A percentile compares a stretch with the other conserved stretches of the same genome.
Evolutionary conservation across 2,113 vertebrate genomes (phyloP).

Genomic region (Gila orcuttii): DNA sequence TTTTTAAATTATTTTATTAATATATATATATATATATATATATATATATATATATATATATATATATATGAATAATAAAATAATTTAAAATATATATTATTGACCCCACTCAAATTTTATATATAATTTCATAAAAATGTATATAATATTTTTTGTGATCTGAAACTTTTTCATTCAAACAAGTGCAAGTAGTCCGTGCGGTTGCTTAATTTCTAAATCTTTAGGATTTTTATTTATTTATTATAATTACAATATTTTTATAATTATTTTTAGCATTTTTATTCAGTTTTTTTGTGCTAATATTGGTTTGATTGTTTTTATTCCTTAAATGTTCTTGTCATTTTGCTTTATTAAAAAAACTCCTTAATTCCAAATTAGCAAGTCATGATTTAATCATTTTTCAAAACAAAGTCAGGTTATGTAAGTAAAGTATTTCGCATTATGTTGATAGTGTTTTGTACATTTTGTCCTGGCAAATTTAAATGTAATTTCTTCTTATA

Average conservation of each 20-base stretch:
- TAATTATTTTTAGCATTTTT: neutral
- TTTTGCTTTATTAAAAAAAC: neutral
- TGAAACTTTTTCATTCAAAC: neutral
- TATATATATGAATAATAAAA: no score
- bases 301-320: neutral
- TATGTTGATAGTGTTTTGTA: neutral
- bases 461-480: neutral
- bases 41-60: no score
- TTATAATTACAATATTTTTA: neutral
- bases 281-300: neutral
- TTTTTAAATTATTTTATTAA: no score
- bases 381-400: neutral
- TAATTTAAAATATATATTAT: no score
- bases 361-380: neutral
- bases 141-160: no score
- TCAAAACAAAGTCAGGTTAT: neutral
- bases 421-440: neutral
- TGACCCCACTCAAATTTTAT: no score
- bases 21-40: no score
- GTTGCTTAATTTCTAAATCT: neutral
- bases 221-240: neutral
- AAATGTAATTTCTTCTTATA: neutral
- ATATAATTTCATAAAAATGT: neutral
- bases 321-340: no score
- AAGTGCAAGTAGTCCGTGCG: neutral